Base-by-base conservation (phyloP, 2,797 vertebrate genomes). In the Hippocampus kuda region DNA sequence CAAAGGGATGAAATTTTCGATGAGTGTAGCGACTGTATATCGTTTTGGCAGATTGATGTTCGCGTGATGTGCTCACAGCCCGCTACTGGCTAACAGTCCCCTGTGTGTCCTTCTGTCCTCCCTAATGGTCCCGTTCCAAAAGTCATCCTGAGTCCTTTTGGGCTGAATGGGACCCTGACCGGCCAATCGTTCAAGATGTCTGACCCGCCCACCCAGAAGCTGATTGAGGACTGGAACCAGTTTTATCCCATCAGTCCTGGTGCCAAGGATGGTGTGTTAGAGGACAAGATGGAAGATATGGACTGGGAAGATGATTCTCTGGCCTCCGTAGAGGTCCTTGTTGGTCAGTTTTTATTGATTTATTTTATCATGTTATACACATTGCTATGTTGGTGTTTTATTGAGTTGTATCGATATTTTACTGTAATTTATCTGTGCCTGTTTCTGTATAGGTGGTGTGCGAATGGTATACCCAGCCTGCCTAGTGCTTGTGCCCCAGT, bases 131-230 rank as follows among this genome's bases (percentile, higher is more conserved):
- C 15, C 59, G 20, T 41, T 16, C 76, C 65, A 12, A 34, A 62
- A 99, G 97, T 98, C 83, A 98, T 99, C 87, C 90, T 99, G 77
- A 98, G 96, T 86, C 97, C 97, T 4, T 99, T 98, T 61, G 97
- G 97, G 78, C 85, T 99, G 85, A 99, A 95, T 78, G 97, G 96
- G 69, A 98, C 95, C 0, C 93, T 99, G 78, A 99, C 97, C 10
- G 97, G 97, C 77, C 97, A 98, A 88, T 97, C 97, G 1, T 99
- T 97, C 87, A 99, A 99, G 91, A 93, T 97, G 88, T 98, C 96
- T 24, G 96, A 98, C 88, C 95, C 94, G 49, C 94, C 96, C 4
- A 99, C 97, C 16, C 94, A 97, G 87, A 98, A 97, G 87, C 89
- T 99, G 73, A 97, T 98, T 54, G 93, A 97, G 81, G 97, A 99